Conservation (phyloP, 1,140 invertebrate genomes). For the Drosophila takahashii region DNA sequence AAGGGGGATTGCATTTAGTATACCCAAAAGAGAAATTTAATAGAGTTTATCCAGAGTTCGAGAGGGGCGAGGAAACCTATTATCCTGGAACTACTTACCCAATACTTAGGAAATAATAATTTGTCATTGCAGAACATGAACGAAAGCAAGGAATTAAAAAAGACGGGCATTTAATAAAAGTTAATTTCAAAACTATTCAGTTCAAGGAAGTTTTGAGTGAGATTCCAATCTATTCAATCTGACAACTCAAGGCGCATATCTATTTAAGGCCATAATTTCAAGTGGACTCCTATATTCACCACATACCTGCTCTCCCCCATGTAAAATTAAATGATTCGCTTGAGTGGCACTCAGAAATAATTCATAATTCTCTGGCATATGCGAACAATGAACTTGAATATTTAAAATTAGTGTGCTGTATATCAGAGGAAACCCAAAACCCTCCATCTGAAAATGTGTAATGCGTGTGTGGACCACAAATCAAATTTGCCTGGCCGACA, state of each 20-base stretch:
- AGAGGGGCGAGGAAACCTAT: not conserved
- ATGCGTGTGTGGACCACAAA: conserved; percentile 47
- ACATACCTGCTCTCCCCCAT: conserved; percentile 26
- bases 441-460: not conserved
- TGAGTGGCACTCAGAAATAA: conserved; percentile 34
- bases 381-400: conserved; percentile 68
- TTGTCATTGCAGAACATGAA: not conserved
- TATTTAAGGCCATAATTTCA: not conserved
- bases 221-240: not conserved
- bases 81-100: not conserved
- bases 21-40: not conserved
- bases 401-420: conserved; percentile 50
- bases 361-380: conserved; percentile 30
- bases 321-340: not conserved
- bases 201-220: not conserved
- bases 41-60: conserved; percentile 39
- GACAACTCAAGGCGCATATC: not conserved
- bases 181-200: not conserved
- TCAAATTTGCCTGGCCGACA: conserved; percentile 30
- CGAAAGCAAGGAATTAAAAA: not conserved
- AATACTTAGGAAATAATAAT: no score
- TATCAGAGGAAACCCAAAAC: conserved; percentile 36
- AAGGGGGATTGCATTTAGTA: conserved; percentile 36
- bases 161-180: no score
- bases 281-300: not conserved